Evolutionary conservation across 1,140 invertebrate species (phyloP), one percentile per base, ranked within the genome.

Genomic region (Galendromus occidentalis): DNA sequence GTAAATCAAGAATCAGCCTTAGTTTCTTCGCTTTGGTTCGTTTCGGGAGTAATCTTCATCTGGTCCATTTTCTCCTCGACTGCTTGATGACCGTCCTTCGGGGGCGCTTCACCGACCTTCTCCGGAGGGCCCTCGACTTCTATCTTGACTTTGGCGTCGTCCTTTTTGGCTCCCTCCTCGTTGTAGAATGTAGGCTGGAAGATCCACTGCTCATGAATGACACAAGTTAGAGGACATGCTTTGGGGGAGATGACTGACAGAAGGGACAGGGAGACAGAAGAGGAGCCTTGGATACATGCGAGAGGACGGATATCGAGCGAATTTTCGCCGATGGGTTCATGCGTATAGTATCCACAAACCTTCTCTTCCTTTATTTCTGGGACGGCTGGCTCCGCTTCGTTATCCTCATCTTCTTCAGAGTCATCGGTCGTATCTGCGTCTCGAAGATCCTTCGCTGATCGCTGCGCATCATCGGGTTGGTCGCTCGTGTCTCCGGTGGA

Each of bases 351-450:
- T n/a, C 25, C 17, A 25, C 51, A 17, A 29, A 59, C 51, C 51
- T 59, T 59, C 20, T 59, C 51, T 9, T 59, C 51, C 22, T 59
- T 59, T 25, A 59, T 25, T 59, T 59, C 51, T 17, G 51, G 2
- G 45, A 28, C 45, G 22, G 25, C 14, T 9, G n/a, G 51, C 25
- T 66, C 33, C 18, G 20, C 22, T 6, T 22, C 39, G 17, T 64
- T 65, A 2, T 70, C 70, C 0, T 42, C 28, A 7, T 70, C 70
- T 42, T 70, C 69, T 14, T 71, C 70, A 4, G 70, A 71, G 63
- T 70, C 69, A 65, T 69, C 68, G 64, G 51, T 59, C 17, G 51
- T 59, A 9, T 59, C 51, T 4, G 33, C 33, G 9, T 39, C 33
- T 4, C 33, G 33, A 6, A 39, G 33, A 39, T 39, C 33, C 33